Conservation (phyloP, 2,113 vertebrate species). For the Ictalurus punctatus region DNA sequence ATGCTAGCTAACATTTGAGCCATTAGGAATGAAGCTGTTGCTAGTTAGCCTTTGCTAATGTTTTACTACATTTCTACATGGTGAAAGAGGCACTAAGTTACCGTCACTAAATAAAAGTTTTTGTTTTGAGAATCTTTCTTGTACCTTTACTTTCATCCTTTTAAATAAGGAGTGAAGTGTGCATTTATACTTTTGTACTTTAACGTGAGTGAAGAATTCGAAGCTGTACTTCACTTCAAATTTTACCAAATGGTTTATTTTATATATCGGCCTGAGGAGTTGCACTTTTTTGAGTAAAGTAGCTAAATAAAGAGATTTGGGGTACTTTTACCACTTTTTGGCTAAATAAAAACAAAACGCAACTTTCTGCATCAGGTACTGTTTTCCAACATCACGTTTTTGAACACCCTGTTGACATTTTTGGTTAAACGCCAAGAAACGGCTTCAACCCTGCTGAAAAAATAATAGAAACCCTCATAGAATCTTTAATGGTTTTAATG, state of each 20-base stretch:
- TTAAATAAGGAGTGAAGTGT: too few relatives aligned
- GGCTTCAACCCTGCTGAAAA: neutral
- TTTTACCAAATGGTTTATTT: neutral
- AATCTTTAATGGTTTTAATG: too few relatives aligned
- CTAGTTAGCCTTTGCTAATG: too few relatives aligned
- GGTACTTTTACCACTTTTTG: neutral
- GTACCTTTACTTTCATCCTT: neutral
- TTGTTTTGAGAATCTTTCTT: neutral
- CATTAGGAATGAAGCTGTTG: too few relatives aligned
- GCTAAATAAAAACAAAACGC: neutral
- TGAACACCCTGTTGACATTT: neutral
- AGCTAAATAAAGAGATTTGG: neutral
- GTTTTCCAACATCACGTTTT: neutral
- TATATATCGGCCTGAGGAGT: neutral
- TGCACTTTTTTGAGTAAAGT: neutral
- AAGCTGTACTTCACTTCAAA: neutral
- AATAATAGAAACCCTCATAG: too few relatives aligned
- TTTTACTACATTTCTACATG: neutral
- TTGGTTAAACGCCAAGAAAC: neutral
- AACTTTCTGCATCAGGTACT: neutral
- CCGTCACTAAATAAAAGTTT: neutral
- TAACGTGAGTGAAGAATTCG: neutral
- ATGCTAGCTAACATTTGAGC: neutral
- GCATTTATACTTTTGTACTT: neutral
- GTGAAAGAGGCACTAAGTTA: neutral